These are phyloP conservation scores for Plodia interpunctella DNA, from an alignment of 1,140 invertebrate species.

Conservation along the genomic window DNA sequence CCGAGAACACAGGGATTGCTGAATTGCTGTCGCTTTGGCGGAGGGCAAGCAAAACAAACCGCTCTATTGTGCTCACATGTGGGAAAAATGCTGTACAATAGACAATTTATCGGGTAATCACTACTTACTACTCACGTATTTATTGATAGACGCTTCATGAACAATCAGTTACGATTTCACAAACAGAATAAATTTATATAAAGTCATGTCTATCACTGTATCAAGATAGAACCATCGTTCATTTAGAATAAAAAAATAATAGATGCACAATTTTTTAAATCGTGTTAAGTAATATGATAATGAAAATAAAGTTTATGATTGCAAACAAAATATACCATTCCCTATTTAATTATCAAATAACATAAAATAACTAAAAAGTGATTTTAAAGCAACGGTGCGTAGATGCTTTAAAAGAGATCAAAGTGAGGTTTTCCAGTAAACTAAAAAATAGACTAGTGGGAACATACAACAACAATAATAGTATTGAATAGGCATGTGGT, in stretches of 20 bases:
- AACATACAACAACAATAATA: slow-evolving; percentile 40
- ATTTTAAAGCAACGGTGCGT: too few relatives aligned
- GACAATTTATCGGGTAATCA: slow-evolving; percentile 26
- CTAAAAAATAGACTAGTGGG: slow-evolving; percentile 45
- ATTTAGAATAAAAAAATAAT: too few relatives aligned
- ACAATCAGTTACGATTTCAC: background rate
- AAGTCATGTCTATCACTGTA: too few relatives aligned
- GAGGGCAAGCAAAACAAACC: slow-evolving; percentile 52
- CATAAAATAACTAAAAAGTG: too few relatives aligned
- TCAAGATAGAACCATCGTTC: too few relatives aligned
- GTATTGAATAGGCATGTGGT: slow-evolving; percentile 39
- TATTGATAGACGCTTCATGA: background rate
- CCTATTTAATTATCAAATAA: too few relatives aligned
- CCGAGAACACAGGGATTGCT: slow-evolving; percentile 24
- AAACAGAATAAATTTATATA: background rate
- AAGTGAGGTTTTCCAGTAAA: slow-evolving; percentile 35
- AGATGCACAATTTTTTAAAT: too few relatives aligned
- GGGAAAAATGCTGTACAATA: slow-evolving; percentile 64
- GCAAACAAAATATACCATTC: too few relatives aligned
- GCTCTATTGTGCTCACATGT: slow-evolving; percentile 59
- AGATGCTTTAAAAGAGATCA: background rate
- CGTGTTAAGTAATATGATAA: too few relatives aligned
- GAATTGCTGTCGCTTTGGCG: slow-evolving; percentile 25
- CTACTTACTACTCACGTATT: background rate
- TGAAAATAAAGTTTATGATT: too few relatives aligned